Evolutionary conservation across 2,113 vertebrate species (phyloP).

Genomic region (Rhodinocichla rosea): DNA sequence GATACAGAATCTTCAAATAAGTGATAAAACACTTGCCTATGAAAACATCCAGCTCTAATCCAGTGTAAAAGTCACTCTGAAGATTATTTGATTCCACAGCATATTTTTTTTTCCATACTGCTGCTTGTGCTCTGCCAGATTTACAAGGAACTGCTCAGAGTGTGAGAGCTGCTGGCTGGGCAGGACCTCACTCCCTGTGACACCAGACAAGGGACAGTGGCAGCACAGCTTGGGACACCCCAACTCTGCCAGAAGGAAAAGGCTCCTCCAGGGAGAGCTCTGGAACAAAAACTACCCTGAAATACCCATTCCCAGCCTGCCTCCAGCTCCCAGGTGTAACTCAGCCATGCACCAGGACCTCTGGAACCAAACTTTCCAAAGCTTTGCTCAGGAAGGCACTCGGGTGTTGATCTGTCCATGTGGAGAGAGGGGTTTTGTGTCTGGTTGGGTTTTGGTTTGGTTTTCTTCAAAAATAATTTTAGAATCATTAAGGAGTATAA

Average conservation of each 20-base stretch:
- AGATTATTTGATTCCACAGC: not conserved
- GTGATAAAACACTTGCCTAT: not conserved
- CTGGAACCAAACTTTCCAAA: not conserved
- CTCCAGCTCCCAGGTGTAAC: too few relatives aligned
- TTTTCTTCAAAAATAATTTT: not conserved
- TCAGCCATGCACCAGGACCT: not conserved
- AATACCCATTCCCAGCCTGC: too few relatives aligned
- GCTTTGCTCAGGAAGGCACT: not conserved
- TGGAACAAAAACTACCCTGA: too few relatives aligned
- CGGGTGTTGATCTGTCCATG: fast-evolving
- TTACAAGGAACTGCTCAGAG: not conserved
- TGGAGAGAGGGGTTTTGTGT: not conserved
- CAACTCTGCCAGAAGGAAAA: not conserved
- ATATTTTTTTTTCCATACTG: not conserved
- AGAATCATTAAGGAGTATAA: not conserved
- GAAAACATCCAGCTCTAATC: not conserved
- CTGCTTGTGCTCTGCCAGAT: not conserved
- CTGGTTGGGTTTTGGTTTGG: not conserved
- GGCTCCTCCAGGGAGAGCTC: not conserved
- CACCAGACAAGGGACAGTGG: fast-evolving
- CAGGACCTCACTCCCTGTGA: not conserved
- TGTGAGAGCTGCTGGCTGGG: not conserved
- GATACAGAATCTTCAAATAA: not conserved
- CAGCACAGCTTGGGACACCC: not conserved
- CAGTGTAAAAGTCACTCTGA: not conserved